Conservation (phyloP, 2,888 invertebrate genomes). For the Plagodis dolabraria region DNA sequence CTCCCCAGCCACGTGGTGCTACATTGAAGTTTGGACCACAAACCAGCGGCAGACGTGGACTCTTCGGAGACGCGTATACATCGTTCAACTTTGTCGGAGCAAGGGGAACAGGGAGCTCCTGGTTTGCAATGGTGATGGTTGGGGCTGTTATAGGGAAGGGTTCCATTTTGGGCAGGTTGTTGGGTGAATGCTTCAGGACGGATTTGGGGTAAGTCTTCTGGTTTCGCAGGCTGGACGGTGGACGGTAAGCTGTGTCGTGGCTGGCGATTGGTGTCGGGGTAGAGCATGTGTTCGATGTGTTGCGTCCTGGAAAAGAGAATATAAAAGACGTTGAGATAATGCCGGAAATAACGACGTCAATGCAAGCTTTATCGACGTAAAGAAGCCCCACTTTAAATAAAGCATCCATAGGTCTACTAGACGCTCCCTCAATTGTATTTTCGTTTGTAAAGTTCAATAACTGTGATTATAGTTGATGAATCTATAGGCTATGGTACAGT, state of each 20-base stretch:
- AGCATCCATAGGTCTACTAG: no score
- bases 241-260: conserved; percentile 81
- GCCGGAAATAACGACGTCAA: no score
- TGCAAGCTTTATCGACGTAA: no score
- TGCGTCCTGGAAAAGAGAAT: conserved; percentile 63
- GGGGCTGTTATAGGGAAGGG: conserved; percentile 76
- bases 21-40: conserved; percentile 90
- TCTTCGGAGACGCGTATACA: conserved; percentile 75
- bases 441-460: no score
- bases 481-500: no score
- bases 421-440: no score
- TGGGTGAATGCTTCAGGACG: conserved; percentile 67
- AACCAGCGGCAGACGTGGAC: conserved; percentile 69
- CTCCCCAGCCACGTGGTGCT: conserved; percentile 93
- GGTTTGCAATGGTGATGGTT: conserved; percentile 60
- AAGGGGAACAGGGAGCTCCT: conserved; percentile 69
- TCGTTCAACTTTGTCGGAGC: conserved; percentile 79
- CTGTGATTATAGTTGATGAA: no score
- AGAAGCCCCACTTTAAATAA: no score
- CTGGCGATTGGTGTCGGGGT: conserved; percentile 76
- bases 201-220: conserved; percentile 80
- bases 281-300: conserved; percentile 75
- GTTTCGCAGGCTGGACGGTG: conserved; percentile 75
- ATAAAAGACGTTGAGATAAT: no score
- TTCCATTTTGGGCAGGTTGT: conserved; percentile 74